These are phyloP conservation scores for Scomber colias DNA, from an alignment of 2,113 vertebrate species.

Conservation along the genomic window DNA sequence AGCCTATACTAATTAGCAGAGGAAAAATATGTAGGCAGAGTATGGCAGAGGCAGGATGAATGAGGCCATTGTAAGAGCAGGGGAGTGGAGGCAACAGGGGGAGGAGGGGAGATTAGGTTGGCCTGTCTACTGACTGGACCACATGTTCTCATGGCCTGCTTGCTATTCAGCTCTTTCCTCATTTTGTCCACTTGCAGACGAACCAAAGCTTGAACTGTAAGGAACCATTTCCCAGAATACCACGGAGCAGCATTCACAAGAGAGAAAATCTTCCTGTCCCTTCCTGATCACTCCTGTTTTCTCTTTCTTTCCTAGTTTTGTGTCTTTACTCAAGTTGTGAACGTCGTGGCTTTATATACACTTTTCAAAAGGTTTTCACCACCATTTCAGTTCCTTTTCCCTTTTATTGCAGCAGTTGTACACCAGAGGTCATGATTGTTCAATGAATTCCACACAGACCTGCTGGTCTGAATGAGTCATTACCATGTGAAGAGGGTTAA, in stretches of 20 bases:
- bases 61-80: conserved; percentile 83
- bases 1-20: conserved; percentile 85
- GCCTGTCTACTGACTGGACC: conserved; percentile 81
- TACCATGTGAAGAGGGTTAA: conserved; percentile 76
- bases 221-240: conserved; percentile 39
- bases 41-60: conserved; percentile 83
- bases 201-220: conserved; percentile 40
- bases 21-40: conserved; percentile 85
- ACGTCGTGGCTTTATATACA: background rate
- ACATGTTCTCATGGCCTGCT: conserved; percentile 83
- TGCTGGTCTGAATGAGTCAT: conserved; percentile 69
- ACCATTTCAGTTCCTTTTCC: background rate
- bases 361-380: background rate
- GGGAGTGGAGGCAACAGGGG: conserved; percentile 62
- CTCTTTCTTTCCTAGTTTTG: background rate
- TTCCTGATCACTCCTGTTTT: background rate
- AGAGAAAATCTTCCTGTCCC: background rate
- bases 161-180: conserved; percentile 73
- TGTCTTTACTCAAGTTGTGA: background rate
- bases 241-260: background rate
- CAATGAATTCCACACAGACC: conserved; percentile 21
- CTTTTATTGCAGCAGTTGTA: conserved; percentile 21
- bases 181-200: conserved; percentile 45
- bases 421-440: conserved; percentile 71
- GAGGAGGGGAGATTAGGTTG: conserved; percentile 74